Base-by-base conservation (phyloP, 2,113 vertebrate species). In the Sebastes fasciatus region DNA sequence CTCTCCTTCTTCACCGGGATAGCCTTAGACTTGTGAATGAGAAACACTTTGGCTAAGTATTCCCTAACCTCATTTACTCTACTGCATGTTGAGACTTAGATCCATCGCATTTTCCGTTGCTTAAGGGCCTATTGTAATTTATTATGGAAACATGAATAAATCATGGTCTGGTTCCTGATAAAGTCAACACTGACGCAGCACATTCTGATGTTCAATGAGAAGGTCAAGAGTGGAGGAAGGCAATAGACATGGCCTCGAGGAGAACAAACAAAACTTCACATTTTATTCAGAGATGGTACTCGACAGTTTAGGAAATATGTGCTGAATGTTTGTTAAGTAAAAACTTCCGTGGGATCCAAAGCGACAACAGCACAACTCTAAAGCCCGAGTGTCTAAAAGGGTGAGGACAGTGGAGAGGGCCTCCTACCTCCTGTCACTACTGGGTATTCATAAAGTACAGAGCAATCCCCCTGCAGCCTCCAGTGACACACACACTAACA, bases 371-470 rank as follows among this genome's bases (percentile, higher is more conserved):
- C 66, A 46, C 72, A 75, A 40, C 26, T 72, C 48, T 57, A 68
- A 65, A 78, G 84, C 46, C 69, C 11, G 70, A 84, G 63, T 42
- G 46, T 83, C 62, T 77, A 85, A 81, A 63, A 77, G 68, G 69
- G 58, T 57, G n/a, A 57, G 65, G 80, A 85, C 51, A 73, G 80
- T 3, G 61, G 79, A 74, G 63, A 67, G 45, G 51, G 65, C 74
- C 66, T 84, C 81, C 79, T 34, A 62, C 72, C 26, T 71, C 68
- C 48, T 86, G 88, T 90, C 84, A 90, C 84, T 83, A 66, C 57
- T 65, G 64, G 60, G 63, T 79, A 80, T 77, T 80, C 58, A 83
- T 40, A 26, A 45, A 79, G 52, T 57, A 49, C 17, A 85, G 54
- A 71, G 69, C 23, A 57, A 61, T 73, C 17, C 4, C 51, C 66